phyloP scores from a whole-genome alignment of 2,888 invertebrate genomes.

The Mechanitis mazaeus region DNA sequence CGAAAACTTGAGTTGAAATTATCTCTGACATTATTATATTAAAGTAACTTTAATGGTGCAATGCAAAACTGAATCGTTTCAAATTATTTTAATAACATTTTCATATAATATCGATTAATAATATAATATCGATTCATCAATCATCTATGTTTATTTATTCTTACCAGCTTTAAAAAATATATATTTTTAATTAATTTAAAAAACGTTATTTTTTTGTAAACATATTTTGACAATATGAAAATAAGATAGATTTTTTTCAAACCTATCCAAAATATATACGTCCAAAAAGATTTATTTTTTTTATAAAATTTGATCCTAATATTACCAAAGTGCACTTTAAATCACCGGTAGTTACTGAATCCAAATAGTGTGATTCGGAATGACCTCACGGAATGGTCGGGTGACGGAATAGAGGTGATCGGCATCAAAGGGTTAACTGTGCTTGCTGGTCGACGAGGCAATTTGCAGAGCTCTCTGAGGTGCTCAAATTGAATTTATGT shows the following conservation, averaged over 20 bases:
- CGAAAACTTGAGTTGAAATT: slow-evolving; percentile 1
- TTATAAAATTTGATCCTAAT: neutral
- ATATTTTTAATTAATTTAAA: no score
- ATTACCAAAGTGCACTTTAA: slow-evolving; percentile 2
- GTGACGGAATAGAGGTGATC: slow-evolving; percentile 51
- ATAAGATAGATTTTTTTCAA: no score
- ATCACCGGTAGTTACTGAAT: slow-evolving; percentile 17
- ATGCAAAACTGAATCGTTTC: neutral
- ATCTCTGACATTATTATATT: neutral
- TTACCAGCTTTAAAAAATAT: no score
- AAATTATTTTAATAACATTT: neutral
- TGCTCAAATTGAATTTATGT: slow-evolving; percentile 68
- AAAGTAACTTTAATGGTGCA: neutral
- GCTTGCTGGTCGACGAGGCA: slow-evolving; percentile 52
- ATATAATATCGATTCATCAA: no score
- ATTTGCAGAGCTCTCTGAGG: slow-evolving; percentile 63
- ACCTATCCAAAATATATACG: no score
- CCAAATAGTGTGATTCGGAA: slow-evolving; percentile 38
- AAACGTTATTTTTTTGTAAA: no score
- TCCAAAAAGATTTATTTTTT: neutral
- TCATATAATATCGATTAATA: no score
- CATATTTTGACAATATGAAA: no score
- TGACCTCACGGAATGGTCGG: slow-evolving; percentile 37
- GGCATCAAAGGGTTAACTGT: slow-evolving; percentile 58
- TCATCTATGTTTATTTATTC: no score